These are phyloP conservation scores for Saguinus imperator DNA, from an alignment of 2,113 vertebrate genomes.

Conservation along the genomic window DNA sequence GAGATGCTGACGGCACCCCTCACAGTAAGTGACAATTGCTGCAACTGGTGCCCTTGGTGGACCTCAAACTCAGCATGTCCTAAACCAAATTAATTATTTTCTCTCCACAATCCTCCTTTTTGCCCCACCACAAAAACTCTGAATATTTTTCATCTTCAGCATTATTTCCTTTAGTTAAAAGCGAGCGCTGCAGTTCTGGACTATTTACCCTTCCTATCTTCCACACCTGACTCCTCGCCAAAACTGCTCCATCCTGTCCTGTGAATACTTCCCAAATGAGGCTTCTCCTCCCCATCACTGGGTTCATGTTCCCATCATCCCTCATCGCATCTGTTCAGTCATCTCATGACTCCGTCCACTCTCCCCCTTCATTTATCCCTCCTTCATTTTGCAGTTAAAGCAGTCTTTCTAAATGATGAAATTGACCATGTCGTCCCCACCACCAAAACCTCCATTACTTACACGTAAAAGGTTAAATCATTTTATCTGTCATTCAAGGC, in stretches of 20 bases:
- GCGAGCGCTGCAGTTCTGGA: not conserved
- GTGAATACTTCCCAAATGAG: not conserved
- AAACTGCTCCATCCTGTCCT: not conserved
- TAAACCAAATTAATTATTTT: not conserved
- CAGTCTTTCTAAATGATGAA: not conserved
- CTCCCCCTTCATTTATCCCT: not conserved
- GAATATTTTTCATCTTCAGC: not conserved
- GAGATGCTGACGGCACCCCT: not conserved
- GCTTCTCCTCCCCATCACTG: not conserved
- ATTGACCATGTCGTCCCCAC: not conserved
- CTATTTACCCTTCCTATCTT: not conserved
- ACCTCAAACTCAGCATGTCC: not conserved
- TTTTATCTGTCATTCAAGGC: not conserved
- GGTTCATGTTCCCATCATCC: not conserved
- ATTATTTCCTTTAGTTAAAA: not conserved
- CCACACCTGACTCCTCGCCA: not conserved
- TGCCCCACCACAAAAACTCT: not conserved
- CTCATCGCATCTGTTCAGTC: not conserved
- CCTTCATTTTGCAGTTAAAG: not conserved
- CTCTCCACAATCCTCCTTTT: not conserved
- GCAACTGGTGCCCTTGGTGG: too few relatives aligned
- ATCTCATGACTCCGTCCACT: not conserved
- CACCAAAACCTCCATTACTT: not conserved
- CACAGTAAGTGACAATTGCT: not conserved
- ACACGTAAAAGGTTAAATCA: not conserved